These are phyloP conservation scores for Myocastor coypus DNA, from an alignment of 2,113 vertebrate species.

Conservation along the genomic window DNA sequence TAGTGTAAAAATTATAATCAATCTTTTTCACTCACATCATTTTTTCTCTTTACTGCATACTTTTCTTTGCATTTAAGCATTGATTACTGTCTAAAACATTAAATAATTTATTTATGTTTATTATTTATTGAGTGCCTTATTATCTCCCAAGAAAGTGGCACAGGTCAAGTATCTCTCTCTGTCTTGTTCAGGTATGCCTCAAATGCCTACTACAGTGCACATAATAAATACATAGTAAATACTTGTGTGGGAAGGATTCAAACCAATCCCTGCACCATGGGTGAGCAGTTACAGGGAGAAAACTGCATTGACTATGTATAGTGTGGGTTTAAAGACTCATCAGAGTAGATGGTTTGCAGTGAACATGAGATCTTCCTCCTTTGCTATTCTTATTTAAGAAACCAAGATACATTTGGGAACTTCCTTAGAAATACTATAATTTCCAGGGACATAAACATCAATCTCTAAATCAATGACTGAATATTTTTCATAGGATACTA, in stretches of 20 bases:
- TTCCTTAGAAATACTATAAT: background rate
- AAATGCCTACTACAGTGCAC: background rate
- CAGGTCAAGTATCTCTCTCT: background rate
- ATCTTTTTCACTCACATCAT: background rate
- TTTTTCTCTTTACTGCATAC: background rate
- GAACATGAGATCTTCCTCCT: background rate
- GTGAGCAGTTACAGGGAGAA: background rate
- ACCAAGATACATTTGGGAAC: slow-evolving; percentile 1
- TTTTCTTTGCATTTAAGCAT: background rate
- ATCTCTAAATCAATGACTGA: slow-evolving; percentile 42
- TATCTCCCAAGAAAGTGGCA: background rate
- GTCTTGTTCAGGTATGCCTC: background rate
- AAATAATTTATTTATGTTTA: background rate
- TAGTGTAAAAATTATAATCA: background rate
- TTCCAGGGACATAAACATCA: slow-evolving; percentile 47
- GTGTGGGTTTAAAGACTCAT: background rate
- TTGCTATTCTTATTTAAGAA: background rate
- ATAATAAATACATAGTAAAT: background rate
- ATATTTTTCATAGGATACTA: background rate
- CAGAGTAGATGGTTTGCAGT: background rate
- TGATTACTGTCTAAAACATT: background rate
- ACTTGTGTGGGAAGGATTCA: slow-evolving; percentile 5
- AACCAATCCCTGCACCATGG: background rate
- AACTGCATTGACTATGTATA: background rate
- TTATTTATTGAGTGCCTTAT: background rate